Evolutionary conservation across 2,888 invertebrate species (phyloP), one percentile per base, ranked within the genome.

Genomic region (Stramonita haemastoma): DNA sequence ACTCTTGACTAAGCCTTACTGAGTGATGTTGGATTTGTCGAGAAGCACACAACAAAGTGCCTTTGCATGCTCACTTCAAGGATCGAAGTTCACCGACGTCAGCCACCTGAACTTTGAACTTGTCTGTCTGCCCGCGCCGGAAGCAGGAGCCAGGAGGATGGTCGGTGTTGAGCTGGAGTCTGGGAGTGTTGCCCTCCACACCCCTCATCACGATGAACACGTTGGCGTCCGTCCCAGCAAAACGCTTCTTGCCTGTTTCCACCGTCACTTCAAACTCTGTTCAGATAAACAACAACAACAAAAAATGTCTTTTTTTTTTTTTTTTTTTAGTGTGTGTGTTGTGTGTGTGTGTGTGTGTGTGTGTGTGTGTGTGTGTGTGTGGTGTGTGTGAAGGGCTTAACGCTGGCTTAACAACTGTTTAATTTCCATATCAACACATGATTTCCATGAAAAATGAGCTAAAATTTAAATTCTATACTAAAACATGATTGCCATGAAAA

Each of bases 151-250:
- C 85, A 15, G 92, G 91, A 4, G 90, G 90, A 1, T 83, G 81
- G 11, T 46, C 26, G 11, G 91, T 32, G 22, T 91, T 91, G 26
- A 94, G 93, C 36, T 92, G 93, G 32, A 93, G 91, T 89, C 94
- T 95, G 85, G 92, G 92, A 29, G 93, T 94, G 17, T 87, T 90
- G 34, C 94, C 94, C 86, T 92, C 87, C 6, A 92, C 91, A 56
- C 95, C 95, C 88, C 91, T 91, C 86, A 95, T 79, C 4, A 94
- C 95, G 77, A 95, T 87, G 91, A 90, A 95, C n/a, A 95, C 94
- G 77, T 93, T 93, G 32, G 95, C 94, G 90, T 95, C 94, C 34
- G 95, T 95, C 29, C 95, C 95, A 11, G 95, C 93, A 91, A 95
- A 90, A 36, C 92, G 90, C 77, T 94, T 93, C 36, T 93, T 93